A percentile compares a stretch with the other conserved stretches of the same genome.
phyloP scores from a whole-genome alignment of 2,797 vertebrate species.

The Menidia menidia region DNA sequence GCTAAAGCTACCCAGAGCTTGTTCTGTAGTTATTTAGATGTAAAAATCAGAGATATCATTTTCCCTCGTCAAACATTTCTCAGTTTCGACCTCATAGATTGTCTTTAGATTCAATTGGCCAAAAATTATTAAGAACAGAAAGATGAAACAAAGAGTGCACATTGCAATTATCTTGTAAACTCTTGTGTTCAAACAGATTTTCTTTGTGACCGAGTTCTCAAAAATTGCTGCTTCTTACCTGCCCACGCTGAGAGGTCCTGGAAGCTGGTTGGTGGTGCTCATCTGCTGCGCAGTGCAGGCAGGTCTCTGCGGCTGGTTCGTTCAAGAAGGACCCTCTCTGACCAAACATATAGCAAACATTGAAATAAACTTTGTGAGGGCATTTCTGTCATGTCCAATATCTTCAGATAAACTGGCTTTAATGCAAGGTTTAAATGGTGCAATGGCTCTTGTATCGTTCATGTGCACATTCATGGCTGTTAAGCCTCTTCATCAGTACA shows the following conservation, averaged over 20 bases:
- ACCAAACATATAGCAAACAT: slow-evolving; percentile 51
- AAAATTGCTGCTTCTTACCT: slow-evolving; percentile 64
- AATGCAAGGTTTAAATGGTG: slow-evolving; percentile 79
- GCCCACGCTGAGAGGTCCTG: slow-evolving; percentile 63
- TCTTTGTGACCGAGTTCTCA: slow-evolving; percentile 82
- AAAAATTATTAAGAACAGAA: not conserved
- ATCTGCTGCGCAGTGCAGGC: slow-evolving; percentile 75
- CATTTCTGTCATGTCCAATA: slow-evolving; percentile 71
- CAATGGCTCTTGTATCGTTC: slow-evolving; percentile 84
- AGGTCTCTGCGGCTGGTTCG: slow-evolving; percentile 76
- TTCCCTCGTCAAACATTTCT: not conserved
- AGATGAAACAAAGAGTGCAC: not conserved
- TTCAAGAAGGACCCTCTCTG: slow-evolving; percentile 49
- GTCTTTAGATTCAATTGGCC: not conserved
- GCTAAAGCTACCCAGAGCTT: not conserved
- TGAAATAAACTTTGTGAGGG: slow-evolving; percentile 65
- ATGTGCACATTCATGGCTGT: slow-evolving; percentile 92
- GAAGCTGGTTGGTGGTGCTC: slow-evolving; percentile 75
- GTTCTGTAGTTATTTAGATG: too few species aligned
- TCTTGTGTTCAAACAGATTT: slow-evolving; percentile 67
- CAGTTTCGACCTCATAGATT: too few species aligned
- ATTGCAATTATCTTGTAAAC: slow-evolving; percentile 15
- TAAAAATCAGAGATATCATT: not conserved
- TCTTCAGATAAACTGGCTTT: slow-evolving; percentile 80
- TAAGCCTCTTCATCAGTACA: slow-evolving; percentile 80